phyloP scores from a whole-genome alignment of 35 echinoderm and acorn worm species.

The Patiria miniata region DNA sequence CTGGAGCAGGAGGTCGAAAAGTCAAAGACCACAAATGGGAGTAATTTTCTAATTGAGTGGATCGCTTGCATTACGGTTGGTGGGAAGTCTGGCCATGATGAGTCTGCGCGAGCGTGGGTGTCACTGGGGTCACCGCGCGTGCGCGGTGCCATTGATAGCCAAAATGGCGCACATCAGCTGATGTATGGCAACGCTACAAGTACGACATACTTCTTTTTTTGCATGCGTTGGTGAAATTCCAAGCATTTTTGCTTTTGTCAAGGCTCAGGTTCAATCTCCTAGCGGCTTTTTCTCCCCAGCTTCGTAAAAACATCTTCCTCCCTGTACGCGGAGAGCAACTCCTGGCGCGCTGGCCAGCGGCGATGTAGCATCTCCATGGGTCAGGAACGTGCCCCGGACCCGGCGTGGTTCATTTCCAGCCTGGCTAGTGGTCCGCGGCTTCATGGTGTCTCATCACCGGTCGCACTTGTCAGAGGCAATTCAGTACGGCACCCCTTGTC shows the following conservation, averaged over 20 bases:
- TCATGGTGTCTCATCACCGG: background rate
- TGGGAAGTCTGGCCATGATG: background rate
- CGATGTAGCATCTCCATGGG: background rate
- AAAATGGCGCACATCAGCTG: too few relatives aligned
- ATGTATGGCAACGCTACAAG: too few relatives aligned
- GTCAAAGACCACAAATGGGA: constrained; percentile 21
- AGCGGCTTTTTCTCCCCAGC: background rate
- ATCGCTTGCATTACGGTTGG: constrained; percentile 1
- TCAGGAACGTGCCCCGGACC: background rate
- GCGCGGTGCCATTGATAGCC: too few relatives aligned
- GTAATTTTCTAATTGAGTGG: constrained; percentile 26
- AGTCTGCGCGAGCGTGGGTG: too few relatives aligned
- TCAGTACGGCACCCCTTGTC: background rate
- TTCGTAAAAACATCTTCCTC: background rate
- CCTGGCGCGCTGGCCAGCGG: constrained; percentile 6
- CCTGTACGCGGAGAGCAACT: background rate
- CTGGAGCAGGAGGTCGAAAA: background rate
- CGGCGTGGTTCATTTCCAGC: background rate
- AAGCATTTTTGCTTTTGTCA: too few relatives aligned
- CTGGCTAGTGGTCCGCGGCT: background rate
- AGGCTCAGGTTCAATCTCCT: background rate
- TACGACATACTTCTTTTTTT: too few relatives aligned
- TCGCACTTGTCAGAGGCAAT: constrained; percentile 1
- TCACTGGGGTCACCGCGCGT: too few relatives aligned
- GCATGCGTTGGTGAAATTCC: too few relatives aligned